Base-by-base conservation (phyloP, 2,888 invertebrate species). In the Philaethria dido region DNA sequence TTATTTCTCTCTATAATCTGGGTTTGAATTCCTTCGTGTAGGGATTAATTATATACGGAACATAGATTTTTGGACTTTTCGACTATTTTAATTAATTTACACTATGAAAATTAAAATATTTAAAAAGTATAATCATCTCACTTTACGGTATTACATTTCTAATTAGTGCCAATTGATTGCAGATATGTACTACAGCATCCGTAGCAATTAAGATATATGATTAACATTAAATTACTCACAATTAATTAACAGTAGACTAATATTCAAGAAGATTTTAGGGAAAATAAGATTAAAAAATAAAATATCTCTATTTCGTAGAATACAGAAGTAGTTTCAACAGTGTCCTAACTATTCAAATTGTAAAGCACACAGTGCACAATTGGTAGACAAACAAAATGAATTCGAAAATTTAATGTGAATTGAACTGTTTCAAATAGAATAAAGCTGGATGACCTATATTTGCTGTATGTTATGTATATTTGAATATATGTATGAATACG, bases 331-430 rank as follows among this genome's bases (percentile, higher is more conserved):
- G 73, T 69, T 69, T 72, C 74, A 64, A 68, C 73, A 73, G 73
- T 70, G 73, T 75, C 75, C 75, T 76, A 78, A 79, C 77, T 81
- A 80, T 85, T 80, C 80, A 83, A 83, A 82, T 81, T 83, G 80
- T 80, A 80, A 80, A 80, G 80, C 82, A 84, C 82, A 84, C 79
- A 79, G 70, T 69, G 70, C 74, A 54, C 77, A 79, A 77, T 79
- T 54, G 77, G 78, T 75, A 77, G 75, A 76, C 78, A 80, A 80
- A 83, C 78, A 79, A 77, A 79, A 80, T 77, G 78, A 78, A 77
- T 76, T 80, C 75, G 70, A 74, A 79, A 76, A 77, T 80, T 76
- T 78, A 69, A 73, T 77, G 33, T 78, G 72, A 77, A 77, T 78
- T 77, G 75, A 75, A 77, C 75, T 74, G 75, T 78, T 76, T 77